Base-by-base conservation (phyloP, 30 jellyfish, hydroid and myxozoan species). In the Aurelia coerulea region DNA sequence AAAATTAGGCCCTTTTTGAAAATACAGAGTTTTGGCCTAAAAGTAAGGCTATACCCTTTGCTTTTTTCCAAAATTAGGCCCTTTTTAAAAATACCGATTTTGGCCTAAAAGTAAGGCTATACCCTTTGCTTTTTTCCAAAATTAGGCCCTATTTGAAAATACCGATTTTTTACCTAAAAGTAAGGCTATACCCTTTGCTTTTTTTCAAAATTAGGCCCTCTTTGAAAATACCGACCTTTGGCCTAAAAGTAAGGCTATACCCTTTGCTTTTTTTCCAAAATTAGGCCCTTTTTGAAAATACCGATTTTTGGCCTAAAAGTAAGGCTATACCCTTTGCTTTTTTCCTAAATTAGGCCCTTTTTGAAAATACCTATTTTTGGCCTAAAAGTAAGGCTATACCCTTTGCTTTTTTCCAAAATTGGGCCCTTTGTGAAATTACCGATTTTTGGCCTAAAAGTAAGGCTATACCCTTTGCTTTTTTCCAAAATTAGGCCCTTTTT, bases 101-200 rank as follows among this genome's bases (percentile, higher is more conserved):
- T 23, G 70, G 1, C 35, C 13, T 11, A n/a, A 13, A 17, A 23
- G 70, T 60, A 60, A 13, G 70, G 70, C 4, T 60, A 60, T 60
- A 60, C 1, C 35, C 35, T 60, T 17, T 60, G 35, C 13, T n/a
- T n/a, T 53, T 9, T 9, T 10, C 15, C 65, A 53, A 60, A 60
- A 16, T 7, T 60, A 60, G 34, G 68, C 7, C 34, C 33, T 1
- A 1, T 16, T 60, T 60, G 34, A 60, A 13, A 60, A 60, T 60
- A 2, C 34, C 0, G 2, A 5, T 0, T 60, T 11, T 60, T 13
- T 0, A 35, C 69, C 34, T 0, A 60, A 11, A 60, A 1, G 33
- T 60, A 60, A 60, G 69, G 69, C 69, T 60, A 60, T 60, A 60
- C 33, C 10, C 69, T 60, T 60, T 16, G 34, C 34, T 60, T 60